phyloP scores from a whole-genome alignment of 2,888 invertebrate genomes.

The Lumbricus terrestris region DNA sequence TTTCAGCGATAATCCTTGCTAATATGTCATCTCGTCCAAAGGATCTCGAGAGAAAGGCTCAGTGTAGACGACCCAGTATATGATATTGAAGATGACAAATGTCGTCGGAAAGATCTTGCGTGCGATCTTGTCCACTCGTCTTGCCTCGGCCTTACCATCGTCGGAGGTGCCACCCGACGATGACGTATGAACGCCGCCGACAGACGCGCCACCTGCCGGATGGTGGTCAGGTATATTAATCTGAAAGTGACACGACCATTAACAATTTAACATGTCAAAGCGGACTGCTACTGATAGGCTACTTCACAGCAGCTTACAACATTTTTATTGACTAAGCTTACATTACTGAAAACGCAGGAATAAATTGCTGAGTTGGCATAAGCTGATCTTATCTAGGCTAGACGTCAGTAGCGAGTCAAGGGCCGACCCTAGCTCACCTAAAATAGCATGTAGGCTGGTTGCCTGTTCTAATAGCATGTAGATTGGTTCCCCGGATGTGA shows the following conservation, averaged over 20 bases:
- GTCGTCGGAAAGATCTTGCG: conserved; percentile 40
- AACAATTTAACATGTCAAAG: too few species aligned
- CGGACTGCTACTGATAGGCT: too few species aligned
- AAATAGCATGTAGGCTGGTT: too few species aligned
- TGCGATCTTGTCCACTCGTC: conserved; percentile 39
- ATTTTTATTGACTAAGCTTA: too few species aligned
- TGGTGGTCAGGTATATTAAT: neutral
- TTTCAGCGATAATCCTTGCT: neutral
- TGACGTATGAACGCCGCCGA: neutral
- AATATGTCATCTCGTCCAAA: neutral
- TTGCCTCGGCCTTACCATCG: conserved; percentile 37
- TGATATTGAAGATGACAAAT: conserved; percentile 39
- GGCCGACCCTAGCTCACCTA: too few species aligned
- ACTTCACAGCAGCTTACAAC: too few species aligned
- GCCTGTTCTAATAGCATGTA: too few species aligned
- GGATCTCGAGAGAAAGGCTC: neutral
- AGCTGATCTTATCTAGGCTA: too few species aligned
- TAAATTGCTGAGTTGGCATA: too few species aligned
- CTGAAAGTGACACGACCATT: neutral
- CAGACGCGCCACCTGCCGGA: neutral
- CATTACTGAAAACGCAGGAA: too few species aligned
- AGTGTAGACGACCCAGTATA: conserved; percentile 36
- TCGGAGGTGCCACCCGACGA: neutral
- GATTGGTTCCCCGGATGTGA: too few species aligned
- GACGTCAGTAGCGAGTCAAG: too few species aligned